Evolutionary conservation across 2,113 vertebrate species (phyloP).

Genomic region (Lycocorax pyrrhopterus): DNA sequence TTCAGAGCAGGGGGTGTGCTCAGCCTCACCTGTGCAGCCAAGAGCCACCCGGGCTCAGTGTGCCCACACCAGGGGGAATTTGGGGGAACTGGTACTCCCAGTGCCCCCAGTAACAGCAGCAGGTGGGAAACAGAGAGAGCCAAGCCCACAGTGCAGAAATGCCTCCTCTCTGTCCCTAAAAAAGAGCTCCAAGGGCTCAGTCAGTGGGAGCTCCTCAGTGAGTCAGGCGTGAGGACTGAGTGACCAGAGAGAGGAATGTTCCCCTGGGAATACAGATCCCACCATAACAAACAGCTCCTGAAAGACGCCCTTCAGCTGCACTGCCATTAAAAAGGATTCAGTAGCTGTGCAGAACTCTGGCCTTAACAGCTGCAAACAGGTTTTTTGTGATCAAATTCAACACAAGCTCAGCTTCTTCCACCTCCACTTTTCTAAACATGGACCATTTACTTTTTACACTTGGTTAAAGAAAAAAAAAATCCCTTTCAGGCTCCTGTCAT

Average conservation of each 20-base stretch:
- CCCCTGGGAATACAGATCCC: background rate
- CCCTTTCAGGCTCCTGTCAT: background rate
- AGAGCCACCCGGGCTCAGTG: background rate
- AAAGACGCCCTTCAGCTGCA: background rate
- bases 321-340: background rate
- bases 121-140: background rate
- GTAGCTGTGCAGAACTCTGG: background rate
- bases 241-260: background rate
- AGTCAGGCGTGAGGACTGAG: background rate
- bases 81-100: background rate
- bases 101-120: background rate
- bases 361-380: constrained; percentile 18
- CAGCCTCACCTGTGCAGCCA: background rate
- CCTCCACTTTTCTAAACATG: background rate
- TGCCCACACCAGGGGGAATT: background rate
- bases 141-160: background rate
- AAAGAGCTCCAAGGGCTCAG: background rate
- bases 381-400: constrained; percentile 30
- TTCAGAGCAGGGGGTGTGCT: background rate
- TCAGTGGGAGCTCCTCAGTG: background rate
- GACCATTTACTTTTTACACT: background rate
- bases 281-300: background rate
- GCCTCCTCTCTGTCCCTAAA: background rate
- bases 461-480: background rate
- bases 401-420: background rate